Evolutionary conservation across 2,888 invertebrate species (phyloP), one percentile per base, ranked within the genome.

Genomic region (Hirtodrosophila trivittata): DNA sequence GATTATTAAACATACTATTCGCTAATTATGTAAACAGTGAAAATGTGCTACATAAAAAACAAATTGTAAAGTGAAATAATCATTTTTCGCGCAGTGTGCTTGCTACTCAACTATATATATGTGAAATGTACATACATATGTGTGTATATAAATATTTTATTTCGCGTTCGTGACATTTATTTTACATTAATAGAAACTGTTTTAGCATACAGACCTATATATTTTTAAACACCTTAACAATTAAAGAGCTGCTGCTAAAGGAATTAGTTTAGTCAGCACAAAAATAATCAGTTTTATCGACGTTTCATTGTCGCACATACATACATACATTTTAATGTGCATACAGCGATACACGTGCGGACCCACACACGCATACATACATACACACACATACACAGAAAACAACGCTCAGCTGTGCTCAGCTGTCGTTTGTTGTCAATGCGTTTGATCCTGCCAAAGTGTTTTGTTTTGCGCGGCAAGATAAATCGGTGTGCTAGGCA

Each of bases 381-480:
- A 37, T 52, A 7, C 50, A 39, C 39, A n/a, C n/a, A n/a, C n/a
- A n/a, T n/a, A 55, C 32, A 56, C 13, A 32, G 43, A 47, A 16
- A 26, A 33, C 56, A 66, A 50, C 82, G 66, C 59, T 78, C 64
- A 81, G 77, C 77, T 81, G 77, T 75, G 68, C 72, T 71, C 81
- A 80, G 83, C 83, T 82, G 80, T 74, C 63, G 64, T 68, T 72
- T 82, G 83, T 80, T 80, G 76, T 71, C 80, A 76, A 71, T 71
- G 62, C 56, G 58, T 30, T 63, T 65, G 66, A 68, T 71, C 83
- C 78, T 70, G 66, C 45, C 56, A 43, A 13, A 60, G 50, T 66
- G 55, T 66, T 72, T 71, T 58, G 59, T 58, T 71, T 59, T 70
- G 54, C 65, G 43, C 66, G 66, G 57, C 54, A 66, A 55, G 26